Percentiles rank a stretch among this genome's conserved stretches.
phyloP scores from a whole-genome alignment of 1,140 invertebrate species.

The Calycopis cecrops region DNA sequence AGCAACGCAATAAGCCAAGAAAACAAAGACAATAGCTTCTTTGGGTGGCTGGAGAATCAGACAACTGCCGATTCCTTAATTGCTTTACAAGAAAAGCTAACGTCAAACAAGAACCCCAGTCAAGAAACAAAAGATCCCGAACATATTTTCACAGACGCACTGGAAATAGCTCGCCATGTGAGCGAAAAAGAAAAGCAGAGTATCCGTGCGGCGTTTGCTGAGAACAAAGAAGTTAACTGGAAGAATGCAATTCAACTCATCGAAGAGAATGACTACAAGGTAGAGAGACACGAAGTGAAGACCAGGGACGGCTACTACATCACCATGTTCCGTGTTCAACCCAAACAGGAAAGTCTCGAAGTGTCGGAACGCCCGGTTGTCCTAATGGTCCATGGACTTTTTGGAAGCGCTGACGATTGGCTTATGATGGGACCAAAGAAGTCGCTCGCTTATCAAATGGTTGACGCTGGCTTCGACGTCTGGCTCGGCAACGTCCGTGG shows the following conservation, averaged over 20 bases:
- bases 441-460: conserved; percentile 65
- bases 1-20: too few species aligned
- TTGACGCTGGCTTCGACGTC: conserved; percentile 81
- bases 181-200: conserved; percentile 38
- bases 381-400: conserved; percentile 81
- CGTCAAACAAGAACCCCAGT: not conserved
- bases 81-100: not conserved
- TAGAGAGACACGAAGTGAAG: conserved; percentile 74
- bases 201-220: conserved; percentile 35
- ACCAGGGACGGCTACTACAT: conserved; percentile 80
- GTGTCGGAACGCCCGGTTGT: conserved; percentile 47
- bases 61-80: conserved; percentile 21
- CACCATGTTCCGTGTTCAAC: conserved; percentile 76
- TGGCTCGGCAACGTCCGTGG: conserved; percentile 85
- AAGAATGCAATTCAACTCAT: conserved; percentile 48
- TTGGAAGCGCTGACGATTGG: conserved; percentile 79
- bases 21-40: not conserved
- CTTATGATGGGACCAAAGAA: conserved; percentile 74
- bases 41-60: conserved; percentile 19
- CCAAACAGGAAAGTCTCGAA: conserved; percentile 28
- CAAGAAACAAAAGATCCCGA: conserved; percentile 19
- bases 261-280: conserved; percentile 72
- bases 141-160: conserved; percentile 42
- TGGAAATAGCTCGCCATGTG: conserved; percentile 40
- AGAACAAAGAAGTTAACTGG: conserved; percentile 32